These are phyloP conservation scores for Syrmaticus mikado DNA, from an alignment of 2,113 vertebrate genomes.

Conservation along the genomic window DNA sequence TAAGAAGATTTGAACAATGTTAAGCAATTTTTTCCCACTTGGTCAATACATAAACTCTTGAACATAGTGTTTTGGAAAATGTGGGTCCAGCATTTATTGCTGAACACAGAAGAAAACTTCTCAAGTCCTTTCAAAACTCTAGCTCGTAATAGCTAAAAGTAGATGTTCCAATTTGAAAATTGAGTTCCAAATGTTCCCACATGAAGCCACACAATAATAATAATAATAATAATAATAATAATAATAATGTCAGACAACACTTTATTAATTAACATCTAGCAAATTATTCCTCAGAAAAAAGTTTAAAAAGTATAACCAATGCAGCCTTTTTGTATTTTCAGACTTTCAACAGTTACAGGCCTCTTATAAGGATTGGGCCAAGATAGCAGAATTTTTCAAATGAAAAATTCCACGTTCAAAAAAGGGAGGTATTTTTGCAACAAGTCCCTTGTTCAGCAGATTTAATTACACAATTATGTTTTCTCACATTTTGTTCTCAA, in stretches of 20 bases:
- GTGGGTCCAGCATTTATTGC: neutral
- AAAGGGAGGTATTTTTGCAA: neutral
- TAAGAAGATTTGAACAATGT: neutral
- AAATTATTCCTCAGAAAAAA: slow-evolving; percentile 3
- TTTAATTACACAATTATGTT: neutral
- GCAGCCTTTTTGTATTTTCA: neutral
- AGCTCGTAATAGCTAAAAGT: neutral
- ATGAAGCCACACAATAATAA: neutral
- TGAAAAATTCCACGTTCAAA: neutral
- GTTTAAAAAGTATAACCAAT: neutral
- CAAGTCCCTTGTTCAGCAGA: neutral
- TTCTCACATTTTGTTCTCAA: neutral
- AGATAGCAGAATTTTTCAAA: neutral
- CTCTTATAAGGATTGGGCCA: neutral
- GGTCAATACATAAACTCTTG: neutral
- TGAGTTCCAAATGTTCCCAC: neutral
- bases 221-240: too few relatives aligned
- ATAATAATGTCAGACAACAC: neutral
- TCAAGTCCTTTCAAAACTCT: neutral
- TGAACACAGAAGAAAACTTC: neutral
- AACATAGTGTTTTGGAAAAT: neutral
- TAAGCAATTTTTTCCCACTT: neutral
- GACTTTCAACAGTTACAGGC: neutral
- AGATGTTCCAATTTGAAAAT: slow-evolving; percentile 44
- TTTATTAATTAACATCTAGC: neutral